phyloP scores from a whole-genome alignment of 2,797 vertebrate genomes.

The Urosaurus nigricauda region DNA sequence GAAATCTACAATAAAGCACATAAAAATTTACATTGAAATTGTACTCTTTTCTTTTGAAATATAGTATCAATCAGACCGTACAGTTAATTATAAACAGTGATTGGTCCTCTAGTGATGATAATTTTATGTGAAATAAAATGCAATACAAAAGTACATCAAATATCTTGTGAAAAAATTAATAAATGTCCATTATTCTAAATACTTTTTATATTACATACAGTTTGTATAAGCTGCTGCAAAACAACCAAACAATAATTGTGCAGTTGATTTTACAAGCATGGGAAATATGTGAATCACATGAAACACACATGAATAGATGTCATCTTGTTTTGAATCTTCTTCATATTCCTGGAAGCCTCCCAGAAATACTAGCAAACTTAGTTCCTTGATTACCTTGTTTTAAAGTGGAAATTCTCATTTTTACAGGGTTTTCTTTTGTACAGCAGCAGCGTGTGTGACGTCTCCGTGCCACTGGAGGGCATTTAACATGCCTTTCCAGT shows the following conservation, averaged over 20 bases:
- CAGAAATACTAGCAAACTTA: no score
- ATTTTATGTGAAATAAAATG: no score
- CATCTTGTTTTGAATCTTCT: no score
- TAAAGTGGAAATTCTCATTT: no score
- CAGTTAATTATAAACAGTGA: neutral
- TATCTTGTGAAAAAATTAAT: neutral
- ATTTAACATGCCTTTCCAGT: no score
- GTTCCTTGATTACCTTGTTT: no score
- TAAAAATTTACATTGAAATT: neutral
- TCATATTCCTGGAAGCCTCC: no score
- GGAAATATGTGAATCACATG: neutral
- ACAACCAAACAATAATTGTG: neutral
- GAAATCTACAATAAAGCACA: neutral
- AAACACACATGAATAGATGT: slow-evolving; percentile 20
- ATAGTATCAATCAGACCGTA: neutral
- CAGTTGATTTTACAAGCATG: slow-evolving; percentile 2
- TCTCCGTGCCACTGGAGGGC: no score
- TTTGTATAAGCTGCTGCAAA: neutral
- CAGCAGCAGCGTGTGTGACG: no score
- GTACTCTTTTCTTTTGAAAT: no score
- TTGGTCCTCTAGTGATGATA: no score
- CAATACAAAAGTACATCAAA: neutral
- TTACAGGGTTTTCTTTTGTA: no score
- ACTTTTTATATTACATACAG: neutral
- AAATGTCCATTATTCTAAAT: neutral